Conservation (phyloP, 2,797 vertebrate species). For the Oreortyx pictus region DNA sequence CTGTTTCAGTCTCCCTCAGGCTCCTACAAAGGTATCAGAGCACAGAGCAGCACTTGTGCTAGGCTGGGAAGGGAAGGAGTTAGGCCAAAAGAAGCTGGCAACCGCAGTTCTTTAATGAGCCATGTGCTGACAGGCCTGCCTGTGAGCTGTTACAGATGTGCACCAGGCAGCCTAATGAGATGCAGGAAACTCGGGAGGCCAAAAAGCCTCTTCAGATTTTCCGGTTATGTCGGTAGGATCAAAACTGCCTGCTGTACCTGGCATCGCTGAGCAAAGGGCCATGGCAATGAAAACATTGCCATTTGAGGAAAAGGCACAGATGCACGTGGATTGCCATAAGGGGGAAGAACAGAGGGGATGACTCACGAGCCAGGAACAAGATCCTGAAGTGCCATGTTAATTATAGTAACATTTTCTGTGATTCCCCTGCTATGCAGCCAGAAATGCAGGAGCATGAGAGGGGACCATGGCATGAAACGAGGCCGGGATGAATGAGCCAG, state of each 20-base stretch:
- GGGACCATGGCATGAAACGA: neutral
- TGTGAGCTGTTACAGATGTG: conserved; percentile 67
- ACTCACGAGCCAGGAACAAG: conserved; percentile 40
- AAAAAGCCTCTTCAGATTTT: neutral
- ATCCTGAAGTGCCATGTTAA: conserved; percentile 8
- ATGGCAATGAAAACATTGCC: conserved; percentile 5
- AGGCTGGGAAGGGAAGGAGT: neutral
- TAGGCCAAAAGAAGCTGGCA: conserved; percentile 42
- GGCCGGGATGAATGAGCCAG: neutral
- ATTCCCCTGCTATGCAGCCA: neutral
- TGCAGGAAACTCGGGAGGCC: neutral
- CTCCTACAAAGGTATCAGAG: neutral
- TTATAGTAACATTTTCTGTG: conserved; percentile 33
- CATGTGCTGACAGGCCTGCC: conserved; percentile 21
- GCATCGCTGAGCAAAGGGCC: accelerated
- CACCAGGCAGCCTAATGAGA: neutral
- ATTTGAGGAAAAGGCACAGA: conserved; percentile 5
- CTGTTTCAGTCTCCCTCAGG: neutral
- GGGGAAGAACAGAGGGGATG: conserved; percentile 27
- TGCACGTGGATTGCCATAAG: neutral
- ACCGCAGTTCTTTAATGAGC: conserved; percentile 17
- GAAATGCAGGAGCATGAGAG: neutral
- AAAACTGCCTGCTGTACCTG: neutral
- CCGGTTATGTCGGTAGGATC: neutral
- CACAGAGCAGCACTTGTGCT: conserved; percentile 19